Evolutionary conservation across 2,113 vertebrate genomes (phyloP).

Genomic region (Lampris megalopsis): DNA sequence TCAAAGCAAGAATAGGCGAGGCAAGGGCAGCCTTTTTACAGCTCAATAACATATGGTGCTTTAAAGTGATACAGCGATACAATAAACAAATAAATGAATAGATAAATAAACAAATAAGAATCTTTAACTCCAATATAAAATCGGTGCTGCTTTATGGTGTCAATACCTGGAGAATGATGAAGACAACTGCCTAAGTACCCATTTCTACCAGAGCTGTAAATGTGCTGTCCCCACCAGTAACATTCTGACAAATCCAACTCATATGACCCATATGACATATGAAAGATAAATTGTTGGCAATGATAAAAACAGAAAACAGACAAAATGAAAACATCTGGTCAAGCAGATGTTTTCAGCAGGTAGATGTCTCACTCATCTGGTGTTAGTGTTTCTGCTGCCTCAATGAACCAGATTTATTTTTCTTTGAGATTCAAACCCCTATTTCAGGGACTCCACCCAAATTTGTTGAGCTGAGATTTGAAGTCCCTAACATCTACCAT

Average conservation of each 20-base stretch:
- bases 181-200: neutral
- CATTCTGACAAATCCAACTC: slow-evolving; percentile 58
- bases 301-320: too few relatives aligned
- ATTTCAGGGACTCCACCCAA: too few relatives aligned
- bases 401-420: too few relatives aligned
- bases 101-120: neutral
- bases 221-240: slow-evolving; percentile 43
- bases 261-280: slow-evolving; percentile 10
- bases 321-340: slow-evolving; percentile 43
- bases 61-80: neutral
- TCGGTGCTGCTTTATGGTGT: neutral
- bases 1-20: slow-evolving; percentile 13
- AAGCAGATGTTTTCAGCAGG: too few relatives aligned
- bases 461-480: too few relatives aligned
- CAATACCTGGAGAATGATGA: too few relatives aligned
- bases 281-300: too few relatives aligned
- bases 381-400: too few relatives aligned
- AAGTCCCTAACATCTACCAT: too few relatives aligned
- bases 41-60: neutral
- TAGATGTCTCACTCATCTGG: too few relatives aligned
- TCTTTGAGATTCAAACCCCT: too few relatives aligned
- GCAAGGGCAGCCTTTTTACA: neutral
- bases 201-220: slow-evolving; percentile 62
- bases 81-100: slow-evolving; percentile 2
- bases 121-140: slow-evolving; percentile 9